Conservation (phyloP, 2,888 invertebrate species). For the Exocentrus adspersus region DNA sequence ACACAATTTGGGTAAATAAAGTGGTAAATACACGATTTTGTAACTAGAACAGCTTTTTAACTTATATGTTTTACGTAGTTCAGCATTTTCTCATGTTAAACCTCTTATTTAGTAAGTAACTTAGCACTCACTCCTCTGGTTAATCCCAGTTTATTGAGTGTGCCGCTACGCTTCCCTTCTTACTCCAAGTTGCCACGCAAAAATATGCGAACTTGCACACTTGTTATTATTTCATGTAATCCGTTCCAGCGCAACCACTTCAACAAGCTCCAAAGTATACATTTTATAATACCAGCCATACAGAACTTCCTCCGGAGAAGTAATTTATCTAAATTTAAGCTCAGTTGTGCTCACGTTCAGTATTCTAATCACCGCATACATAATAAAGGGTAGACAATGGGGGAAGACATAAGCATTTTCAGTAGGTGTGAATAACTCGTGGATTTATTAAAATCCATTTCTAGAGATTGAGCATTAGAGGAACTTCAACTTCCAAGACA, state of each 20-base stretch:
- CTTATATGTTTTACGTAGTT: too few relatives aligned
- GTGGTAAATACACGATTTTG: too few relatives aligned
- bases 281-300: constrained; percentile 6
- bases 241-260: not conserved
- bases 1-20: too few relatives aligned
- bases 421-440: constrained; percentile 33
- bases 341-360: constrained; percentile 16
- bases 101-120: too few relatives aligned
- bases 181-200: too few relatives aligned
- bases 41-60: too few relatives aligned
- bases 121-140: too few relatives aligned
- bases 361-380: constrained; percentile 19
- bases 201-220: not conserved
- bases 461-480: constrained; percentile 21
- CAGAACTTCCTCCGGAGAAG: not conserved
- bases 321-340: constrained; percentile 17
- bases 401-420: constrained; percentile 20
- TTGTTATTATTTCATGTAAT: not conserved
- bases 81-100: too few relatives aligned
- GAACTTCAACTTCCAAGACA: constrained; percentile 17
- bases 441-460: constrained; percentile 42
- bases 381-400: constrained; percentile 19
- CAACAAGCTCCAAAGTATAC: constrained; percentile 23
- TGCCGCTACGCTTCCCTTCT: too few relatives aligned
- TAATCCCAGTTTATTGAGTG: too few relatives aligned